These are phyloP conservation scores for Ormyrus pomaceus DNA, from an alignment of 2,888 invertebrate genomes.

Conservation along the genomic window DNA sequence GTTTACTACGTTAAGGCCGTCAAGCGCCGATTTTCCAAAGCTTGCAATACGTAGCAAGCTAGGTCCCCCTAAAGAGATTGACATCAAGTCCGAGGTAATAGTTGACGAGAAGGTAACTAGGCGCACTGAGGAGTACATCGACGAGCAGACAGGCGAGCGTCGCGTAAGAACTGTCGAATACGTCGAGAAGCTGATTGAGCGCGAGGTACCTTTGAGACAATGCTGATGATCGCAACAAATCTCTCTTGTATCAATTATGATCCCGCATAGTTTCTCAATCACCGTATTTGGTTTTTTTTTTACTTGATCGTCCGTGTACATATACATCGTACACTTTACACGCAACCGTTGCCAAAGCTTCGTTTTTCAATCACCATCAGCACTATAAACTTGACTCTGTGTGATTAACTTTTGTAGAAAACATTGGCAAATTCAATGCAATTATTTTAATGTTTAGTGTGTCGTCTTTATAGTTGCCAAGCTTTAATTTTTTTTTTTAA, in stretches of 20 bases:
- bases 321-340: neutral
- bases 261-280: conserved; percentile 27
- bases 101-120: conserved; percentile 91
- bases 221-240: conserved; percentile 47
- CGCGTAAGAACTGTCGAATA: conserved; percentile 94
- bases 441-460: too few relatives aligned
- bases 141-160: conserved; percentile 90
- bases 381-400: conserved; percentile 9
- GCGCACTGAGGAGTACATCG: conserved; percentile 91
- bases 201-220: conserved; percentile 83
- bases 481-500: too few relatives aligned
- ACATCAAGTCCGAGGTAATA: conserved; percentile 93
- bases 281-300: conserved; percentile 25
- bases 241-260: conserved; percentile 25
- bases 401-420: too few relatives aligned
- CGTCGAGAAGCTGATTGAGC: conserved; percentile 96
- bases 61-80: conserved; percentile 85
- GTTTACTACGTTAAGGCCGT: conserved; percentile 77
- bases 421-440: too few relatives aligned
- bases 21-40: conserved; percentile 86
- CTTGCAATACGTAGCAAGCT: conserved; percentile 92
- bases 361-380: conserved; percentile 34
- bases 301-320: conserved; percentile 14
- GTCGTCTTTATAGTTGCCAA: too few relatives aligned
- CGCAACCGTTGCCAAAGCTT: conserved; percentile 32